A percentile compares a stretch with the other conserved stretches of the same genome.
These are phyloP conservation scores for Homarus gammarus DNA, from an alignment of 2,888 invertebrate genomes.

Conservation along the genomic window DNA sequence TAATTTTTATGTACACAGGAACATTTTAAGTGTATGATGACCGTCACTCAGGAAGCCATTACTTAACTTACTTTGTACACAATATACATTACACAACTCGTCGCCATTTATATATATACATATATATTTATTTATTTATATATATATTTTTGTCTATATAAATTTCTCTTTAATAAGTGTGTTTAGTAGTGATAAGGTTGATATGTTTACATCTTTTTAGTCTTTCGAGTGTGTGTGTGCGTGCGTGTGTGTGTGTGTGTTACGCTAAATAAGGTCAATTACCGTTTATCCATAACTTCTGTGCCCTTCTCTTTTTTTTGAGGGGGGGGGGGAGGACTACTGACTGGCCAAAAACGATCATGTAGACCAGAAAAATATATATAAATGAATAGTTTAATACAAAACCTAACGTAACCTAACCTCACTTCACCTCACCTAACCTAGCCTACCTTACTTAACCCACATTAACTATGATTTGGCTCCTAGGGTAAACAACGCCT, in stretches of 20 bases:
- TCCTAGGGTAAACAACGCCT: no score
- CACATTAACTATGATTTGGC: no score
- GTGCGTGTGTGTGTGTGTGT: background rate
- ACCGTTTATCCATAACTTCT: no score
- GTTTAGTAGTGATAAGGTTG: background rate
- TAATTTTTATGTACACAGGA: constrained; percentile 57
- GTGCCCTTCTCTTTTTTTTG: no score
- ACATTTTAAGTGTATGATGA: constrained; percentile 9
- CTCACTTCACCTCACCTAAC: no score
- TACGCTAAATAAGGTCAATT: no score
- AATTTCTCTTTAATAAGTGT: background rate
- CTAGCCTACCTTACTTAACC: no score
- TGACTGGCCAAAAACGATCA: no score
- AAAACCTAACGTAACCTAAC: no score
- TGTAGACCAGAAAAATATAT: no score
- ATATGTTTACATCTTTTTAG: background rate
- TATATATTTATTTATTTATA: constrained; percentile 23
- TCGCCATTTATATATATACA: background rate
- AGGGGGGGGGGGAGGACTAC: no score
- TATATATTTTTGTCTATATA: constrained; percentile 11
- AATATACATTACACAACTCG: constrained; percentile 13
- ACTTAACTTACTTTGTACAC: constrained; percentile 48
- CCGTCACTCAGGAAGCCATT: background rate
- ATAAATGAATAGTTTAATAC: no score
- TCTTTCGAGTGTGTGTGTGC: background rate